Conservation (phyloP, 2,113 vertebrate genomes). For the Heterotis niloticus region DNA sequence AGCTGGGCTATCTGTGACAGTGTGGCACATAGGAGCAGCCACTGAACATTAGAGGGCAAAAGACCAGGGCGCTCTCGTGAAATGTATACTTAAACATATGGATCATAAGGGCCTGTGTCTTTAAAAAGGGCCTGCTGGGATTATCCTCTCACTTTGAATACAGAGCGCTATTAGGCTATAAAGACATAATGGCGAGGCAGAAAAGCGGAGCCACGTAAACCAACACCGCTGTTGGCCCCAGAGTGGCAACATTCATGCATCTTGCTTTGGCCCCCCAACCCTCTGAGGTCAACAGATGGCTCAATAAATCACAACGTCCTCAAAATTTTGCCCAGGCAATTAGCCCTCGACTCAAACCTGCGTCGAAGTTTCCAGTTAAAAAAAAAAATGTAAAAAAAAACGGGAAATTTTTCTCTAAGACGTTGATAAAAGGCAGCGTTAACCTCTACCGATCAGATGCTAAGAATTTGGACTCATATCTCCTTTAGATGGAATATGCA, state of each 20-base stretch:
- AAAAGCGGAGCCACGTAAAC: not conserved
- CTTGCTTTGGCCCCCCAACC: not conserved
- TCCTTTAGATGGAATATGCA: conserved; percentile 37
- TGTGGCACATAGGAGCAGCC: conserved; percentile 38
- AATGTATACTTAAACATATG: conserved; percentile 56
- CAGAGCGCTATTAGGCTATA: conserved; percentile 7
- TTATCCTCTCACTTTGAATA: conserved; percentile 27
- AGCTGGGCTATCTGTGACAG: conserved; percentile 41
- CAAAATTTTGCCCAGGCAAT: conserved; percentile 32
- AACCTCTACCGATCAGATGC: conserved; percentile 36
- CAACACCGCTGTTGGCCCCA: not conserved
- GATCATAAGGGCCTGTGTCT: conserved; percentile 35
- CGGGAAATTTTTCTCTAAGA: conserved; percentile 47
- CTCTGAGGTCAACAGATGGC: conserved; percentile 18
- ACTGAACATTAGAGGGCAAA: conserved; percentile 52
- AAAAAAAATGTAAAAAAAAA: no score
- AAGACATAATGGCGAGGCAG: not conserved
- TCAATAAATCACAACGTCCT: conserved; percentile 32
- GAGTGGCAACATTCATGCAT: not conserved
- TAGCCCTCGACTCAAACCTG: not conserved
- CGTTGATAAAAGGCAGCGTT: conserved; percentile 23
- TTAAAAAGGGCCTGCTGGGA: conserved; percentile 31
- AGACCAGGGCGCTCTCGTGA: conserved; percentile 42
- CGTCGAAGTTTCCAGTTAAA: conserved; percentile 32
- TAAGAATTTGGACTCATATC: conserved; percentile 46